Conservation (phyloP, 2,888 invertebrate species). For the Mesorhabditis belari region DNA sequence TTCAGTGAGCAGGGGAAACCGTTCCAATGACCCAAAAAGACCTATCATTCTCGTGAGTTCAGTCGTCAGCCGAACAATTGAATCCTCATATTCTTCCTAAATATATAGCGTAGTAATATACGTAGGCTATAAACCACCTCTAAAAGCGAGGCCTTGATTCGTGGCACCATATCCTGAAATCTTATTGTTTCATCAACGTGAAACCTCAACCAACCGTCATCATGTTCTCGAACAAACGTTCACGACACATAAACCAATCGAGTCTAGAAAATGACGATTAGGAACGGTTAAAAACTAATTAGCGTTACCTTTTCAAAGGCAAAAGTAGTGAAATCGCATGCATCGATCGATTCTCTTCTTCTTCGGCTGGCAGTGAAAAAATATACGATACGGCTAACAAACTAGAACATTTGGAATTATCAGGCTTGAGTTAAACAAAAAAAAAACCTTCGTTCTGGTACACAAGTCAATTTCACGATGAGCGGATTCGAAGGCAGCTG, state of each 20-base stretch:
- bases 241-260: conserved; percentile 42
- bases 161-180: conserved; percentile 32
- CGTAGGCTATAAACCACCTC: conserved; percentile 12
- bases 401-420: too few species aligned
- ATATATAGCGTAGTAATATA: background rate
- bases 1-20: conserved; percentile 20
- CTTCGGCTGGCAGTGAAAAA: conserved; percentile 26
- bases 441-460: conserved; percentile 12
- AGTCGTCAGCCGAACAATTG: conserved; percentile 31
- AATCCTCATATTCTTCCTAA: conserved; percentile 31
- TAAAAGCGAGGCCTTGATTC: conserved; percentile 28
- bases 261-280: conserved; percentile 13
- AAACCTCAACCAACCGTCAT: too few species aligned
- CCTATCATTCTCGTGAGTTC: conserved; percentile 24
- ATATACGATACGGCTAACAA: conserved; percentile 37
- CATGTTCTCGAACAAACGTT: conserved; percentile 26
- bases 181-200: too few species aligned
- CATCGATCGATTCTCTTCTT: conserved; percentile 19
- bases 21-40: conserved; percentile 24
- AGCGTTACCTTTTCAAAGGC: conserved; percentile 20
- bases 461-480: conserved; percentile 16
- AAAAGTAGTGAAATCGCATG: conserved; percentile 43
- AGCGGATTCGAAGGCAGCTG: conserved; percentile 32
- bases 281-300: background rate
- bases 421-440: too few species aligned